Conservation (phyloP, 2,113 vertebrate genomes). For the Anthoscopus minutus region DNA sequence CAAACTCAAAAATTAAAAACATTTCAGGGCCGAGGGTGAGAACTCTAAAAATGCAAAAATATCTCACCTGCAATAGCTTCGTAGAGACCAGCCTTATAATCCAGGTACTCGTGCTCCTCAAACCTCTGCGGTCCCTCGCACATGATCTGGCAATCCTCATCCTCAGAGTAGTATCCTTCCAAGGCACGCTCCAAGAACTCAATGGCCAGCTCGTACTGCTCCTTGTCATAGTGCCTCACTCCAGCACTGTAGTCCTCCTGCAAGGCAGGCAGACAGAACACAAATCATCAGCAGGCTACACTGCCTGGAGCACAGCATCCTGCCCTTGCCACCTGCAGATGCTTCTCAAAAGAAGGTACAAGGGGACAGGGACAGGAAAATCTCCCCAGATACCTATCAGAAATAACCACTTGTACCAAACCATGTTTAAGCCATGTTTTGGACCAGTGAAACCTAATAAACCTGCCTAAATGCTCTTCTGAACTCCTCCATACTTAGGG, state of each 20-base stretch:
- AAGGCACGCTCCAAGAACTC: conserved; percentile 82
- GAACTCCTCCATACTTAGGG: neutral
- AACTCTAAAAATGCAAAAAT: neutral
- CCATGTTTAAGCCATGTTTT: neutral
- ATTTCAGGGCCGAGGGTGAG: neutral
- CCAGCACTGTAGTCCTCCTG: conserved; percentile 84
- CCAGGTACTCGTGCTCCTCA: conserved; percentile 80
- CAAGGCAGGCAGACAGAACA: neutral
- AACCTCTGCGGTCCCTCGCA: conserved; percentile 88
- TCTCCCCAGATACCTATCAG: neutral
- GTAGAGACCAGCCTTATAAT: conserved; percentile 81
- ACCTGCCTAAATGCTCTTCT: neutral
- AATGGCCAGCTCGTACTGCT: conserved; percentile 76
- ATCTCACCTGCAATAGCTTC: conserved; percentile 90
- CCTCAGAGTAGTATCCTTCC: conserved; percentile 81
- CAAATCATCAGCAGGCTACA: accelerated
- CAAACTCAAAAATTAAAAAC: neutral
- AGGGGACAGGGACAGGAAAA: neutral
- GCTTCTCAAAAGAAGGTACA: neutral
- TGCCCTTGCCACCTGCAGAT: neutral
- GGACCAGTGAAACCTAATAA: neutral
- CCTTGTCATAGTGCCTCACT: conserved; percentile 80
- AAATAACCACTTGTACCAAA: neutral
- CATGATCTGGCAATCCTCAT: conserved; percentile 81
- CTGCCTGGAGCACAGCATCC: neutral